A percentile compares a stretch with the other conserved stretches of the same genome.
Conservation (phyloP, 2,797 vertebrate species). For the Trachurus trachurus region DNA sequence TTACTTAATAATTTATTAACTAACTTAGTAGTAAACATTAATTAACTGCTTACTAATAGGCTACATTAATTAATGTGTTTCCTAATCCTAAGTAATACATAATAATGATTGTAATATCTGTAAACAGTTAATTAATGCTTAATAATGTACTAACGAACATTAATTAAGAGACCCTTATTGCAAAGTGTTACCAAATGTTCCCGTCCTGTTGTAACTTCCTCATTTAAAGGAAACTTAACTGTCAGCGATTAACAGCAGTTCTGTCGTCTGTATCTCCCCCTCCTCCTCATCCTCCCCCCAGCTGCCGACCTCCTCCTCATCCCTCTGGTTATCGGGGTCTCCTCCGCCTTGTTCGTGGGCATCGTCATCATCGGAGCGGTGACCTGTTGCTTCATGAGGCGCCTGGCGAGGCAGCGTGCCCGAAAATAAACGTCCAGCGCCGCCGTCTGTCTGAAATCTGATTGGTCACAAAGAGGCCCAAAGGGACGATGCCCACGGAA, state of each 20-base stretch:
- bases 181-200: too few relatives aligned
- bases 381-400: constrained; percentile 94
- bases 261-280: neutral
- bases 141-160: too few relatives aligned
- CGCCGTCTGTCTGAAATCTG: constrained; percentile 4
- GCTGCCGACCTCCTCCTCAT: constrained; percentile 90
- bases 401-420: constrained; percentile 81
- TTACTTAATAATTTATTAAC: too few relatives aligned
- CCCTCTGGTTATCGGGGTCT: constrained; percentile 89
- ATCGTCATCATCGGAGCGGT: constrained; percentile 88
- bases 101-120: too few relatives aligned
- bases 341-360: constrained; percentile 90
- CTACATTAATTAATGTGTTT: too few relatives aligned
- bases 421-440: constrained; percentile 71
- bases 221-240: neutral
- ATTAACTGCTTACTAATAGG: too few relatives aligned
- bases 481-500: constrained; percentile 4
- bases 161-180: too few relatives aligned
- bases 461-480: neutral
- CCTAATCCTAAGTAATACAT: too few relatives aligned
- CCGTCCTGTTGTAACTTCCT: neutral
- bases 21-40: too few relatives aligned
- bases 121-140: too few relatives aligned
- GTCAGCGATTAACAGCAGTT: too few relatives aligned
- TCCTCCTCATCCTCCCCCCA: constrained; percentile 59